Base-by-base conservation (phyloP, 2,113 vertebrate genomes). In the Pangasianodon hypophthalmus region DNA sequence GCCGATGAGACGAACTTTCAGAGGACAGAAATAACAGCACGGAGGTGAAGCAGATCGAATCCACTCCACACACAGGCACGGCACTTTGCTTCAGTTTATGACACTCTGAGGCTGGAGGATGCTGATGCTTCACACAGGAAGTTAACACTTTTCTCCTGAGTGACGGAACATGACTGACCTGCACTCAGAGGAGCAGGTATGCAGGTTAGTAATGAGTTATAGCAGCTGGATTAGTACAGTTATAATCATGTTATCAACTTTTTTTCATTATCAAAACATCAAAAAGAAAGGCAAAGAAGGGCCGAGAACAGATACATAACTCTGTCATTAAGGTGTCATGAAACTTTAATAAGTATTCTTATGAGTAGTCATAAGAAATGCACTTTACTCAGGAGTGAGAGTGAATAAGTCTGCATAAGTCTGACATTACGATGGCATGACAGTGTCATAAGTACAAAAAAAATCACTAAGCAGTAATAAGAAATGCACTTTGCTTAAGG, bases 11-110 rank as follows among this genome's bases (percentile, higher is more conserved):
- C 24, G 19, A 75, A 52, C 50, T 87, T 77, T 83, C 73, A 32
- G 67, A 84, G 84, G 77, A 87, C 11, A 29, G 44, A 54, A 86
- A 41, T 44, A 82, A 83, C 52, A 69, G 60, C 44, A 81, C 48
- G 32, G 64, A 60, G 29, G 41, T 81, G 79, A 84, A 32, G 44
- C 52, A 48, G 86, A 88, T 89, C 81, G 48, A 71, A 91, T 79
- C 16, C 62, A n/a, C 73, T 6, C 10, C 37, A 37, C 29, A 69
- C 67, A 32, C 37, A 73, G 29, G 1, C 6, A 18, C 6, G 44
- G 46, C 85, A 84, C 60, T 84, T 58, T 54, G 32, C 69, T 46
- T 69, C 81, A 41, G 21, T 54, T 85, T 50, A 87, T 75, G 81
- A 67, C 87, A 83, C 32, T 82, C 71, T 69, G 26, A 84, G 52